A percentile compares a stretch with the other conserved stretches of the same genome.
Conservation (phyloP, 2,113 vertebrate genomes). For the Nettapus auritus region DNA sequence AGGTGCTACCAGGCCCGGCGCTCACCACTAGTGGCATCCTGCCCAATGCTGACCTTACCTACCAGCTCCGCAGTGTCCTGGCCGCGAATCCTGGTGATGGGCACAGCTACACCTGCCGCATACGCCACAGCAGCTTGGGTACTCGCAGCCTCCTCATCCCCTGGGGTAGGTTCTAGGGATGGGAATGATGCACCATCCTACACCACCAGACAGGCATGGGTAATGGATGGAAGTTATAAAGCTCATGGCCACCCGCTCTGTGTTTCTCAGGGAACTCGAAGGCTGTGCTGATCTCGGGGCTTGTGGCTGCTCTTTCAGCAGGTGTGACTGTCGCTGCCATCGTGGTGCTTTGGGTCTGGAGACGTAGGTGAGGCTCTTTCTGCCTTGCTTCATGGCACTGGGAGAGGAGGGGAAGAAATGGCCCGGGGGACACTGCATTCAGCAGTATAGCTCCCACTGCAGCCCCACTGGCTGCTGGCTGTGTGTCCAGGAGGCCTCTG, state of each 20-base stretch:
- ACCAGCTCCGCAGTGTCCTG: not conserved
- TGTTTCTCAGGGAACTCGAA: not conserved
- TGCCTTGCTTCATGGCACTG: accelerated
- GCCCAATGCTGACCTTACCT: not conserved
- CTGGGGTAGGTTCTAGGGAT: not conserved
- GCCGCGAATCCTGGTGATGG: not conserved
- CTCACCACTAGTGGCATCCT: not conserved
- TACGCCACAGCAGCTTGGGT: constrained; percentile 2
- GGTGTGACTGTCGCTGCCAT: accelerated
- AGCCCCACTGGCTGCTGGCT: not conserved
- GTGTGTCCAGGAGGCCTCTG: not conserved
- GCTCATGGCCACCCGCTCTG: not conserved
- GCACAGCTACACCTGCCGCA: not conserved
- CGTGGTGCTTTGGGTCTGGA: not conserved
- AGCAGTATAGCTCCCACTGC: not conserved
- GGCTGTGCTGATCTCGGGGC: not conserved
- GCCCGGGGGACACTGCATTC: not conserved
- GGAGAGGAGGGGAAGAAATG: not conserved
- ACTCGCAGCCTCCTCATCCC: not conserved
- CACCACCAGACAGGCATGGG: not conserved
- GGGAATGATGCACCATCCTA: not conserved
- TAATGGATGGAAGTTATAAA: no score
- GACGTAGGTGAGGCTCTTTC: not conserved
- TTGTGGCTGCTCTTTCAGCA: not conserved
- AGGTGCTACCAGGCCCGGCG: not conserved